A percentile compares a stretch with the other conserved stretches of the same genome.
These are phyloP conservation scores for Tinamus major DNA, from an alignment of 2,797 vertebrate species.

Conservation along the genomic window DNA sequence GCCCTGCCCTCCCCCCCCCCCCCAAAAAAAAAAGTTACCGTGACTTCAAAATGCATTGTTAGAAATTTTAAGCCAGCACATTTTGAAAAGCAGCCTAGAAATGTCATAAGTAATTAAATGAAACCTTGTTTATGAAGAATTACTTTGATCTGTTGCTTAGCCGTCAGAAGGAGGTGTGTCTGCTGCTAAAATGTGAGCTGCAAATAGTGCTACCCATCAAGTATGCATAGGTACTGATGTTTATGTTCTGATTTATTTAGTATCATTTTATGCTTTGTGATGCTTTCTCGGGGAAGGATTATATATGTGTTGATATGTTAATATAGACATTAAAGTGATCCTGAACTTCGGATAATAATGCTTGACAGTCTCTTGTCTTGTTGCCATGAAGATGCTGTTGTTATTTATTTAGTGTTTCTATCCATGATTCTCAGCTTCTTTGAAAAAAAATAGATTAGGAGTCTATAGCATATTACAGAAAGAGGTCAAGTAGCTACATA, in stretches of 20 bases:
- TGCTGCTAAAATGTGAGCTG: neutral
- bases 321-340: neutral
- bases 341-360: neutral
- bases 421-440: accelerated
- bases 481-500: neutral
- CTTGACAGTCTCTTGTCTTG: neutral
- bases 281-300: neutral
- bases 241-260: neutral
- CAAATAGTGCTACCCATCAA: neutral
- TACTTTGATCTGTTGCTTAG: neutral
- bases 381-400: neutral
- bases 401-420: neutral
- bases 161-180: neutral
- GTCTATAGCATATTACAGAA: neutral
- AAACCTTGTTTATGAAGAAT: neutral
- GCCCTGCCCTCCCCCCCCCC: no score
- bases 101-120: neutral
- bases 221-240: neutral
- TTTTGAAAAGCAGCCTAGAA: neutral
- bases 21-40: neutral
- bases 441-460: neutral
- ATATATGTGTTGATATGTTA: accelerated
- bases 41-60: accelerated
- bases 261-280: neutral
- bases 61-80: neutral